Evolutionary conservation across 2,797 vertebrate genomes (phyloP).

Genomic region (Cynopterus sphinx): DNA sequence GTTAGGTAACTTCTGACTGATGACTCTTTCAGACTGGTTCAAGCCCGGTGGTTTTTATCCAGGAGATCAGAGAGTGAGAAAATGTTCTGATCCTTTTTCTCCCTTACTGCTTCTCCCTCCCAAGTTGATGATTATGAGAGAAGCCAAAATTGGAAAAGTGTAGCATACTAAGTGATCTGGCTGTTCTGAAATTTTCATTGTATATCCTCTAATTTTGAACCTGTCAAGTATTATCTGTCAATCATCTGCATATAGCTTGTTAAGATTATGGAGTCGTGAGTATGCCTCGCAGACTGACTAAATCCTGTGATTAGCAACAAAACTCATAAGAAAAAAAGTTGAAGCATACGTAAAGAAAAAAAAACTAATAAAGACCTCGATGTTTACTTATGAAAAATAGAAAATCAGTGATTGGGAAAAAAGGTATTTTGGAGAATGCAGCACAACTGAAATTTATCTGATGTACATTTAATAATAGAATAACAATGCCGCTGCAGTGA

Average conservation of each 20-base stretch:
- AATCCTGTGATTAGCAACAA: slow-evolving; percentile 64
- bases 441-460: slow-evolving; percentile 79
- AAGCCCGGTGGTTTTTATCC: neutral
- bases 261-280: slow-evolving; percentile 66
- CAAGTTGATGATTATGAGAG: slow-evolving; percentile 47
- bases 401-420: slow-evolving; percentile 1
- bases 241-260: slow-evolving; percentile 70
- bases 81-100: neutral
- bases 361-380: slow-evolving; percentile 32
- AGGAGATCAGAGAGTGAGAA: neutral
- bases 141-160: slow-evolving; percentile 61
- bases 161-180: slow-evolving; percentile 66
- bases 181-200: slow-evolving; percentile 71
- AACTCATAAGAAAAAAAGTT: slow-evolving; percentile 35
- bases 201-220: slow-evolving; percentile 76
- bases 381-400: slow-evolving; percentile 60
- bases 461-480: slow-evolving; percentile 82
- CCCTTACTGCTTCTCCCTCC: neutral
- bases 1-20: neutral
- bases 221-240: slow-evolving; percentile 76
- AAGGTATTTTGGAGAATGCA: slow-evolving; percentile 56
- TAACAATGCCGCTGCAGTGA: slow-evolving; percentile 59
- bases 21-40: neutral
- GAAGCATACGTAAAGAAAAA: slow-evolving; percentile 24
- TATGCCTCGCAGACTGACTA: slow-evolving; percentile 58